Base-by-base conservation (phyloP, 1,140 invertebrate species). In the Odontomachus brunneus region DNA sequence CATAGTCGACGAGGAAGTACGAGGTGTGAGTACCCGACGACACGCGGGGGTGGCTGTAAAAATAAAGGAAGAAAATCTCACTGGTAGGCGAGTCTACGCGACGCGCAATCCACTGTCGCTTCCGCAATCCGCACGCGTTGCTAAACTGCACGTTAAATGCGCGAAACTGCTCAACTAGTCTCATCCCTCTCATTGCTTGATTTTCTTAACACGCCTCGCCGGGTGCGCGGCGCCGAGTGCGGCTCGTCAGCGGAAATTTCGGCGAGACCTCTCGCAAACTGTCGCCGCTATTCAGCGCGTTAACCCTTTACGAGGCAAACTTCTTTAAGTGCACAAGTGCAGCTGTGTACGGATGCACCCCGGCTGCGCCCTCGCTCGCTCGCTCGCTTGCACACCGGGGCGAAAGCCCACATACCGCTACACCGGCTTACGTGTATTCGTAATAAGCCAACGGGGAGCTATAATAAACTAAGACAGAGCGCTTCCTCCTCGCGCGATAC, bases 241-340 rank as follows among this genome's bases (percentile, higher is more conserved):
- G n/a, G n/a, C n/a, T n/a, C 29, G 51, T 78, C 51, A 71, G 15
- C 65, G n/a, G 33, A 44, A 44, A 44, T 12, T 80, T 80, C 51
- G 55, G 59, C 33, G 53, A 48, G 26, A 57, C 38, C 3, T 33
- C 12, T 44, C 44, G 17, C 51, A 71, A 57, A 71, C 51, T 71
- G 51, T 71, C 65, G 75, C 57, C 67, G 75, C 63, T 5, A 57
- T 69, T 69, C 51, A 78, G 19, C 63, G 75, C 63, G 65, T 78
- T 67, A 78, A 78, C 24, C 63, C 63, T 67, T 69, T 78, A 78
- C 65, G 48, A 48, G 57, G 29, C 7, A 57, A 78, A 80, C 65
- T 80, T 80, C 65, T 71, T 80, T 57, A 71, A 57, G 48, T 66
- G 53, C 72, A 38, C 72, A n/a, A 49, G 59, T 59, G 44, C 65